phyloP scores from a whole-genome alignment of 2,888 invertebrate genomes.

The Crocallis elinguaria region DNA sequence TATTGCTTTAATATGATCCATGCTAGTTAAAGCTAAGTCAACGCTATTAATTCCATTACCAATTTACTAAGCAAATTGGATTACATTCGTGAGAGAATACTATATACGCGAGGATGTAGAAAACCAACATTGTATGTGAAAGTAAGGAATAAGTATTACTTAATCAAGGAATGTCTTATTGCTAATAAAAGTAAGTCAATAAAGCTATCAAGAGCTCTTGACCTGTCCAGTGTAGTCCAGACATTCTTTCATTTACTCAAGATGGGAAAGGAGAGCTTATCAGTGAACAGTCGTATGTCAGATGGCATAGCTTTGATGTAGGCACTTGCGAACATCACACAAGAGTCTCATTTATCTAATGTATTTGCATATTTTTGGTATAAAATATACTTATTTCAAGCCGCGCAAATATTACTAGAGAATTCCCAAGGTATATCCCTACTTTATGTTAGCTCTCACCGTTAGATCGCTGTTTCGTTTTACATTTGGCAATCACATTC shows the following conservation, averaged over 20 bases:
- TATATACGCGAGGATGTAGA: background rate
- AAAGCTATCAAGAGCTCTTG: slow-evolving; percentile 27
- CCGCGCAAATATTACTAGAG: background rate
- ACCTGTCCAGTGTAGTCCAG: slow-evolving; percentile 19
- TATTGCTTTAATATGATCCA: background rate
- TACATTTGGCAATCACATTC: slow-evolving; percentile 23
- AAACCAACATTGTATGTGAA: background rate
- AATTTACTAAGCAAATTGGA: background rate
- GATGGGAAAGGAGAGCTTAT: slow-evolving; percentile 7
- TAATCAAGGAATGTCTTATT: slow-evolving; percentile 13
- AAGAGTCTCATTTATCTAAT: background rate
- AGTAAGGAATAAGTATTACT: background rate
- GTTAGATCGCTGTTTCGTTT: slow-evolving; percentile 15
- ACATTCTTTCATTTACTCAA: slow-evolving; percentile 36
- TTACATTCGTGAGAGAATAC: background rate
- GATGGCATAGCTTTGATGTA: background rate
- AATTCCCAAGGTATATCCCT: background rate
- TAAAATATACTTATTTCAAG: background rate
- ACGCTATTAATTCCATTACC: slow-evolving; percentile 2
- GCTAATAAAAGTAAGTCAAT: slow-evolving; percentile 26
- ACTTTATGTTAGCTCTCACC: background rate
- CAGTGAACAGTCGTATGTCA: slow-evolving; percentile 1
- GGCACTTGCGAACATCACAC: background rate
- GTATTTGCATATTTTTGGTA: slow-evolving; percentile 15
- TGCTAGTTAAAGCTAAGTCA: background rate